Evolutionary conservation across 2,113 vertebrate genomes (phyloP).

Genomic region (Podiceps cristatus): DNA sequence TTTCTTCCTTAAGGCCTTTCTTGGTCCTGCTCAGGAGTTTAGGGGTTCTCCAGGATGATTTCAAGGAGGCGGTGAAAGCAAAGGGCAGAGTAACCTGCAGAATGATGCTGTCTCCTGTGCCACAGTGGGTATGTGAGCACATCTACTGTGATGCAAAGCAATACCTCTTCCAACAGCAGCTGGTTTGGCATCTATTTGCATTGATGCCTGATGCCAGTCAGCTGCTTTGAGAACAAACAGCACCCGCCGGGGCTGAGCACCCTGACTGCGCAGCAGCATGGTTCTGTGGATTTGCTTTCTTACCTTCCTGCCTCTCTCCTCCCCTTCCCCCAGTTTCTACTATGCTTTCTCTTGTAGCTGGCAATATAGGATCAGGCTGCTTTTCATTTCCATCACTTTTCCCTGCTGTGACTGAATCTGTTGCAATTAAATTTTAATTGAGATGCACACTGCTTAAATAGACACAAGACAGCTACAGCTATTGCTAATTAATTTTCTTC

Average conservation of each 20-base stretch:
- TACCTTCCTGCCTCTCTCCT: background rate
- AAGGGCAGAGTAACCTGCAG: background rate
- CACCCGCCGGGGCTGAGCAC: background rate
- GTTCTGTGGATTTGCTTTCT: background rate
- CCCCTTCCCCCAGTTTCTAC: background rate
- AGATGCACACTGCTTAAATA: constrained; percentile 78
- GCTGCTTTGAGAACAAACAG: background rate
- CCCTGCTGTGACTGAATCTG: constrained; percentile 76
- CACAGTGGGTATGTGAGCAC: background rate
- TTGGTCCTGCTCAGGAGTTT: background rate
- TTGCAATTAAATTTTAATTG: constrained; percentile 84
- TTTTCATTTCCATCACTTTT: constrained; percentile 62
- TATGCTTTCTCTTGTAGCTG: background rate
- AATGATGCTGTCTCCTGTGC: background rate
- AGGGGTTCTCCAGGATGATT: background rate
- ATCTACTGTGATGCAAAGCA: background rate
- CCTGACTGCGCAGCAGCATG: background rate
- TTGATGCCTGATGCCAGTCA: background rate
- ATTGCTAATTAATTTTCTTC: constrained; percentile 83
- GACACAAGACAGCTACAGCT: constrained; percentile 78
- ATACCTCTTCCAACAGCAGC: background rate
- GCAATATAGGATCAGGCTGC: constrained; percentile 19
- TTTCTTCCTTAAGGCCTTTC: background rate
- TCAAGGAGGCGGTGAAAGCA: background rate
- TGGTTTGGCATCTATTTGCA: background rate